Evolutionary conservation across 2,888 invertebrate species (phyloP).

Genomic region (Stegana nigrithorax): DNA sequence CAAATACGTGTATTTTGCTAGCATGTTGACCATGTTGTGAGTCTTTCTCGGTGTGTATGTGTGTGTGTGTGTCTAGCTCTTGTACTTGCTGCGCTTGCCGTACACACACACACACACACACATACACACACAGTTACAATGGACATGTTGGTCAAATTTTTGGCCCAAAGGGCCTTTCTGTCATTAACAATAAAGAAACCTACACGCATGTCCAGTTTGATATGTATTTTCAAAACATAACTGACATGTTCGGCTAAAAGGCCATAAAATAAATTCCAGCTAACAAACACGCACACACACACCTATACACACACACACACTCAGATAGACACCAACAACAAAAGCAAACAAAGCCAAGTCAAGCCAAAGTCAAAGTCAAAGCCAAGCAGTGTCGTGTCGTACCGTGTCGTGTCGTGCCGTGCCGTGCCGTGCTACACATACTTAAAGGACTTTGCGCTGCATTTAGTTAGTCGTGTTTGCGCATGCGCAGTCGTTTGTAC

Average conservation of each 20-base stretch:
- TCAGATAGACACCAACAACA: slow-evolving; percentile 16
- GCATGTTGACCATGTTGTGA: neutral
- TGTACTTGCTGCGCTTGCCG: no score
- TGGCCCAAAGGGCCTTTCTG: slow-evolving; percentile 45
- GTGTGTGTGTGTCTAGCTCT: no score
- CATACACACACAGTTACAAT: no score
- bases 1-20: neutral
- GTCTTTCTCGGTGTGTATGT: no score
- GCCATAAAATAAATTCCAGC: slow-evolving; percentile 56
- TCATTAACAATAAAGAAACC: slow-evolving; percentile 37
- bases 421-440: neutral
- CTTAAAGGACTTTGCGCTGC: slow-evolving; percentile 5
- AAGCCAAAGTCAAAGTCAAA: neutral
- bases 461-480: no score
- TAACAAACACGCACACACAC: slow-evolving; percentile 7
- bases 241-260: slow-evolving; percentile 59
- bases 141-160: slow-evolving; percentile 22
- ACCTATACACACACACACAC: neutral
- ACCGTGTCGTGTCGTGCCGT: no score
- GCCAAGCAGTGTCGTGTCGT: no score
- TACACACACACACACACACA: no score
- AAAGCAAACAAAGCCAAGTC: neutral
- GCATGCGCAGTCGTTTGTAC: slow-evolving; percentile 41
- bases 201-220: slow-evolving; percentile 60
- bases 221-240: slow-evolving; percentile 62